phyloP scores from a whole-genome alignment of 2,113 vertebrate species.

The Indicator maculatus region DNA sequence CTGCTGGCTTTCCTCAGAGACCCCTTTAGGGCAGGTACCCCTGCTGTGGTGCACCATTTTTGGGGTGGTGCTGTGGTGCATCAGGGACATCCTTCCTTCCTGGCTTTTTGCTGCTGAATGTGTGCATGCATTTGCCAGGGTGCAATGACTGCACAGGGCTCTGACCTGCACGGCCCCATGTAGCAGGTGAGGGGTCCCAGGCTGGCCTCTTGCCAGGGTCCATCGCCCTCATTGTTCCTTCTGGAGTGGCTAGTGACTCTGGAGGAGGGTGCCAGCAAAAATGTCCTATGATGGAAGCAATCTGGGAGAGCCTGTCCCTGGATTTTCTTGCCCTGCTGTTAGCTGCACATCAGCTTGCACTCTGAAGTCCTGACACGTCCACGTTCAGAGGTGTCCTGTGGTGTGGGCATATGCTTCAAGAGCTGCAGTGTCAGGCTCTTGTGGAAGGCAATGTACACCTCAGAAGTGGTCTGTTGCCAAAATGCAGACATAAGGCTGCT shows the following conservation, averaged over 20 bases:
- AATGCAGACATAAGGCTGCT: neutral
- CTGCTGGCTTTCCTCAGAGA: neutral
- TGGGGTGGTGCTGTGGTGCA: fast-evolving
- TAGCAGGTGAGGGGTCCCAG: neutral
- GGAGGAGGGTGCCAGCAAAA: neutral
- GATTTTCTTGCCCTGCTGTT: neutral
- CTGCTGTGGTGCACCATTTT: neutral
- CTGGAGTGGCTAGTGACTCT: fast-evolving
- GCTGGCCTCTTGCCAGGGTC: neutral
- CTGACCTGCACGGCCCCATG: fast-evolving
- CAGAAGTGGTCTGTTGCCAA: neutral
- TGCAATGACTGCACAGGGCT: fast-evolving
- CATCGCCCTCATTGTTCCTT: neutral
- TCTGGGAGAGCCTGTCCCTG: fast-evolving
- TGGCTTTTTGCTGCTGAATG: fast-evolving
- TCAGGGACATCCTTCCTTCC: neutral
- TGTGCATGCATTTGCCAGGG: fast-evolving
- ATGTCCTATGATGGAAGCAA: fast-evolving
- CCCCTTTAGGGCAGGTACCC: fast-evolving
- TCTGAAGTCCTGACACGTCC: neutral
- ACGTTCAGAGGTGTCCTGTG: fast-evolving
- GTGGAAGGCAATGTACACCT: neutral
- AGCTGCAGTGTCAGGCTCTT: neutral
- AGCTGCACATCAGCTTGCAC: fast-evolving
- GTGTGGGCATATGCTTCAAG: neutral